A percentile compares a stretch with the other conserved stretches of the same genome.
Conservation (phyloP, 1,140 invertebrate species). For the Halictus rubicundus region DNA sequence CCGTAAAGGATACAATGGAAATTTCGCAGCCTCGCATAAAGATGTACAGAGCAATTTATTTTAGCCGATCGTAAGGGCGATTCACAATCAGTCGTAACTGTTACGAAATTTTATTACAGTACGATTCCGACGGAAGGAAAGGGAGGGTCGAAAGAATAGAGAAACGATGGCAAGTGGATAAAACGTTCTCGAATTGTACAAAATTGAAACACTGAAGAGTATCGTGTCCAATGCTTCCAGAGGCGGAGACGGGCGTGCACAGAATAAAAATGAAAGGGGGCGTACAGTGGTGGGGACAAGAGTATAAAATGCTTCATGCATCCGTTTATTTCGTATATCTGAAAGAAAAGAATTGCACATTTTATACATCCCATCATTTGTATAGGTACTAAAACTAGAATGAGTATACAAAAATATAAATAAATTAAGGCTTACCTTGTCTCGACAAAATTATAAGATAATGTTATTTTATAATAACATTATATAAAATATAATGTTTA, state of each 20-base stretch:
- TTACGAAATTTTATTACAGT: conserved; percentile 6
- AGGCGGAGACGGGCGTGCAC: conserved; percentile 5
- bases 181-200: conserved; percentile 29
- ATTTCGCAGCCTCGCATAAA: conserved; percentile 11
- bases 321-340: no score
- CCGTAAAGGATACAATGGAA: background rate
- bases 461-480: no score
- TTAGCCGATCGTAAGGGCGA: conserved; percentile 16
- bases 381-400: no score
- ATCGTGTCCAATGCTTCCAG: conserved; percentile 52
- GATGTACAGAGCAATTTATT: conserved; percentile 20
- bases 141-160: background rate
- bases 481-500: no score
- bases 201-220: conserved; percentile 31
- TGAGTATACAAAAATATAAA: no score
- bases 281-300: background rate
- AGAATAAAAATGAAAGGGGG: background rate
- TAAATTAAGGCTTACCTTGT: no score
- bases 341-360: no score
- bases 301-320: background rate
- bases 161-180: background rate
- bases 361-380: no score
- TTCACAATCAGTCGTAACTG: conserved; percentile 20
- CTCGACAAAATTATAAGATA: no score
- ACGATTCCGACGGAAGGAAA: no score